Percentiles rank a stretch among this genome's conserved stretches.
Evolutionary conservation across 2,797 vertebrate genomes (phyloP).

Genomic region (Gorsachius magnificus): DNA sequence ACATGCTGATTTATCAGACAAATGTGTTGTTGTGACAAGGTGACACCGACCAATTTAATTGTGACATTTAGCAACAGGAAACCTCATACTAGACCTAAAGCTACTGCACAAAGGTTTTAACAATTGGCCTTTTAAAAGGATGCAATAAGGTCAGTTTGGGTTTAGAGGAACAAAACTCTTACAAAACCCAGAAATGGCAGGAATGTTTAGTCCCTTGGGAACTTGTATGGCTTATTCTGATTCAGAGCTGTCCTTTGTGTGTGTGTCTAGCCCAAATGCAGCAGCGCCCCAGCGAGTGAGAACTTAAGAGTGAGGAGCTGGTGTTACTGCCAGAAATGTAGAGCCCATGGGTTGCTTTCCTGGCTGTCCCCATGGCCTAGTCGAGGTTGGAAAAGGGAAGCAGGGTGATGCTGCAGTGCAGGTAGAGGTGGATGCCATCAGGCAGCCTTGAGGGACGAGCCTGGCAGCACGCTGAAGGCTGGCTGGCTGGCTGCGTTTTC

Average conservation of each 20-base stretch:
- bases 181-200: neutral
- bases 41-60: neutral
- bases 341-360: rapidly evolving
- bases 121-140: neutral
- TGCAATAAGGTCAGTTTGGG: neutral
- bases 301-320: neutral
- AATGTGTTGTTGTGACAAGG: neutral
- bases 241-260: too few relatives aligned
- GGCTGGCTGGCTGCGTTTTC: neutral
- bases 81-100: neutral
- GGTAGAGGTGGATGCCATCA: neutral
- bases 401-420: rapidly evolving
- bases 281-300: rapidly evolving
- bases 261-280: neutral
- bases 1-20: neutral
- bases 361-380: neutral
- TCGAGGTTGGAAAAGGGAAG: too few relatives aligned
- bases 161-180: neutral
- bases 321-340: neutral
- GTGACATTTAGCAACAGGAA: neutral
- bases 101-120: neutral
- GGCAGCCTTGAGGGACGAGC: neutral
- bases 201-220: neutral
- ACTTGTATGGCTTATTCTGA: neutral
- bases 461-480: rapidly evolving